Evolutionary conservation across 2,888 invertebrate genomes (phyloP), one percentile per base, ranked within the genome.

Genomic region (Seladonia tumulorum): DNA sequence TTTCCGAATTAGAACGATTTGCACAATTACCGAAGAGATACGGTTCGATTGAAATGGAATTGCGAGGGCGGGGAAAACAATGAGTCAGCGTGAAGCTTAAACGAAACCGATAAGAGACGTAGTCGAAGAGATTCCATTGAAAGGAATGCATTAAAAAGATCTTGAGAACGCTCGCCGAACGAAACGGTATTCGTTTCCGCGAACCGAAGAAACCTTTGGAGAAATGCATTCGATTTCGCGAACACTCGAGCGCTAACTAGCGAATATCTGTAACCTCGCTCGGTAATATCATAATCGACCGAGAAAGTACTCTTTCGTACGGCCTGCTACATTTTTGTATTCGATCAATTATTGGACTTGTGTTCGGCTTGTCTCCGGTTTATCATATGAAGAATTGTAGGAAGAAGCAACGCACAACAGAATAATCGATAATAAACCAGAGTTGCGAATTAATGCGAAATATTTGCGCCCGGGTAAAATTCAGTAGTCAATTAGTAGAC

Each of bases 71-170:
- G 29, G 47, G 25, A 25, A 12, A 39, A 68, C n/a, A 42, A 45
- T 63, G 60, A 81, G 60, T 72, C 60, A 76, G 70, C 74, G 75
- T 16, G 57, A 63, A 83, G 35, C 63, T 81, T 35, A 7, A 35
- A 72, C 60, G 47, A 70, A 60, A 81, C 42, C 53, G 39, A 60
- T 71, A 53, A 76, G 35, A n/a, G 35, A 10, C 63, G 35, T 71
- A n/a, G 42, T 72, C n/a, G 45, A 66, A 81, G 47, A 60, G 53
- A 49, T 53, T 76, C 49, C 5, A 25, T 72, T 8, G 12, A 12
- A 45, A 16, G 5, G 72, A 63, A 72, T 72, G 45, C 53, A 72
- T 83, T 53, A 70, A 39, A 57, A 42, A 47, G 53, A 42, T 47
- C 47, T 72, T 2, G 29, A 63, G 70, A 70, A 76, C 39, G 18